Percentiles rank a stretch among this genome's conserved stretches.
Evolutionary conservation across 2,113 vertebrate species (phyloP).

Genomic region (Stomatorhinus ivindoensis): DNA sequence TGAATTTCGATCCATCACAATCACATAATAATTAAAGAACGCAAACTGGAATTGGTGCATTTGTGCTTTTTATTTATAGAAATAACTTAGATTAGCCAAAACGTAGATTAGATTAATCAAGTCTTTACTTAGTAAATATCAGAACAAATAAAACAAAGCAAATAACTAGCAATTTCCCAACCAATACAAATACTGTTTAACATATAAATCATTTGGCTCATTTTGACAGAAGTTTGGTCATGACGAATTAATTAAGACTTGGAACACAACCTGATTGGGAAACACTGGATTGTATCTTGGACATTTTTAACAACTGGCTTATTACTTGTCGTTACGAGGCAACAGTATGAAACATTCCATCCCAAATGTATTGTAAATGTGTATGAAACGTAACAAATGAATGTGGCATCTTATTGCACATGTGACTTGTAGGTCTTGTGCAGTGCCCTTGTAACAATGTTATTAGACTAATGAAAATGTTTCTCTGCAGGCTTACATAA

Average conservation of each 20-base stretch:
- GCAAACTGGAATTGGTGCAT: neutral
- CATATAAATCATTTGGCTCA: neutral
- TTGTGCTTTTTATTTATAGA: neutral
- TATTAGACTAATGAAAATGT: neutral
- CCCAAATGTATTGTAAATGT: neutral
- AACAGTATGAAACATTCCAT: neutral
- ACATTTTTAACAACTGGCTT: neutral
- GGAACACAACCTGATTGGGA: neutral
- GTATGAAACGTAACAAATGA: neutral
- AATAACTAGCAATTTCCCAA: neutral
- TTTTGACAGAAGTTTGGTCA: neutral
- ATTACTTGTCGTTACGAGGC: neutral
- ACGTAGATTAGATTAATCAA: neutral
- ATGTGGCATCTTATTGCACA: neutral
- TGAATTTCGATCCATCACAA: neutral
- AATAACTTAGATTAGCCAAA: neutral
- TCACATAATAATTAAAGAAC: neutral
- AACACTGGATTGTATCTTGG: neutral
- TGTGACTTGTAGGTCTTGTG: neutral
- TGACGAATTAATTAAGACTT: neutral
- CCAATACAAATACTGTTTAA: neutral
- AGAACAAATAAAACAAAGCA: neutral
- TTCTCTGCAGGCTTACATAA: slow-evolving; percentile 81
- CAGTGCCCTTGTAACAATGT: neutral
- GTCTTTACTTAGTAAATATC: neutral